Percentiles rank a stretch among this genome's conserved stretches.
These are phyloP conservation scores for Hyalella azteca DNA, from an alignment of 2,888 invertebrate species.

Conservation along the genomic window DNA sequence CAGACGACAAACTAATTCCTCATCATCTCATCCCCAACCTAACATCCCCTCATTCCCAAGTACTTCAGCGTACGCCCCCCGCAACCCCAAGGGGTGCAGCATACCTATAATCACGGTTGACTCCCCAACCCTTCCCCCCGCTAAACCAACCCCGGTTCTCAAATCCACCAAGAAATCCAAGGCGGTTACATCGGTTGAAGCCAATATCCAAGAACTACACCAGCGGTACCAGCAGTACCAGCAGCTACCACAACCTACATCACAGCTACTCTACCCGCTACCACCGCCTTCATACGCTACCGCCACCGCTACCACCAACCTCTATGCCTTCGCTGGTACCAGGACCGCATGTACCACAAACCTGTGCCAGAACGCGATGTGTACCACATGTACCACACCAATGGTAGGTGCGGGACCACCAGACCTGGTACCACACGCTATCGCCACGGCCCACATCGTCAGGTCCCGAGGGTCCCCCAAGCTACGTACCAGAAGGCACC, in stretches of 20 bases:
- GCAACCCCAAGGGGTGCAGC: background rate
- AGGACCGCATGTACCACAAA: background rate
- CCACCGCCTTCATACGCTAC: constrained; percentile 14
- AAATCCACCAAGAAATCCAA: constrained; percentile 15
- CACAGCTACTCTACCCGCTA: constrained; percentile 6
- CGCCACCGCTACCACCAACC: background rate
- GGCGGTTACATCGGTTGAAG: background rate
- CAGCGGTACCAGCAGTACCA: constrained; percentile 40
- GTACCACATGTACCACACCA: constrained; percentile 53
- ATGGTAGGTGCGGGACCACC: constrained; percentile 53
- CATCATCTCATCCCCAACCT: background rate
- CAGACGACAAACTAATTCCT: no score
- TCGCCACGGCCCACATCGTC: constrained; percentile 53
- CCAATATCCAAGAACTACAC: constrained; percentile 32
- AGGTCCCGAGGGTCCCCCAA: constrained; percentile 56
- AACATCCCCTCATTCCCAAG: background rate
- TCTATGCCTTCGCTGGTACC: background rate
- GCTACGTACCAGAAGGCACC: constrained; percentile 47
- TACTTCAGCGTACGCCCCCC: background rate
- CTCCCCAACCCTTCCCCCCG: constrained; percentile 48
- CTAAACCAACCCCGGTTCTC: constrained; percentile 43
- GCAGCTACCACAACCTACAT: constrained; percentile 4
- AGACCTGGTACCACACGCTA: constrained; percentile 54
- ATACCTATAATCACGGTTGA: constrained; percentile 46
- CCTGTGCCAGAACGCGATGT: constrained; percentile 28